These are phyloP conservation scores for Orthosia gothica DNA, from an alignment of 2,888 invertebrate genomes.

Conservation along the genomic window DNA sequence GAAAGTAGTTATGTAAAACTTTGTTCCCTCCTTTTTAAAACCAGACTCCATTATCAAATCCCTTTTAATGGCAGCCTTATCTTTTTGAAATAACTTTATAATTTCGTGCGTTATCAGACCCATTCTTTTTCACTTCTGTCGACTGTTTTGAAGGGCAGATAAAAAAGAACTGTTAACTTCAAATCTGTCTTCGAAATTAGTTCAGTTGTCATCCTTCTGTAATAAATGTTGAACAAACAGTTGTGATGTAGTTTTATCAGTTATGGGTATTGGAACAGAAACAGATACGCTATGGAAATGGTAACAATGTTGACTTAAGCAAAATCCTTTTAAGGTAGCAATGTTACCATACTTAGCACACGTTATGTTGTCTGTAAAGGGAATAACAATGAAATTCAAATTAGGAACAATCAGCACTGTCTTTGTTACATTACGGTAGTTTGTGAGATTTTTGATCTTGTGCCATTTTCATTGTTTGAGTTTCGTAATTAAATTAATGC, in stretches of 20 bases:
- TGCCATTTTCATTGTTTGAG: neutral
- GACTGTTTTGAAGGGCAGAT: slow-evolving; percentile 20
- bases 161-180: slow-evolving; percentile 32
- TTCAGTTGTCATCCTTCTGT: slow-evolving; percentile 27
- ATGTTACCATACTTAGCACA: slow-evolving; percentile 24
- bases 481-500: neutral
- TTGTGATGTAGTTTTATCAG: slow-evolving; percentile 23
- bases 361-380: slow-evolving; percentile 7
- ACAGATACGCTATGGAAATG: slow-evolving; percentile 28
- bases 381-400: neutral
- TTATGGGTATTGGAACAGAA: slow-evolving; percentile 36
- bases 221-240: slow-evolving; percentile 18
- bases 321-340: slow-evolving; percentile 15
- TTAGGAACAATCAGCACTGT: neutral
- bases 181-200: slow-evolving; percentile 40
- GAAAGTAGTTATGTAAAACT: slow-evolving; percentile 32
- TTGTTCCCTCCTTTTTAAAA: slow-evolving; percentile 39
- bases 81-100: slow-evolving; percentile 56
- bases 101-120: slow-evolving; percentile 56
- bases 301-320: slow-evolving; percentile 16
- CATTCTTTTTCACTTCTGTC: slow-evolving; percentile 41
- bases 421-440: neutral
- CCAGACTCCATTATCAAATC: slow-evolving; percentile 47
- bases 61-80: slow-evolving; percentile 38
- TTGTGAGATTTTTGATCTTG: neutral